Evolutionary conservation across 2,888 invertebrate species (phyloP).

Genomic region (Limnephilus marmoratus): DNA sequence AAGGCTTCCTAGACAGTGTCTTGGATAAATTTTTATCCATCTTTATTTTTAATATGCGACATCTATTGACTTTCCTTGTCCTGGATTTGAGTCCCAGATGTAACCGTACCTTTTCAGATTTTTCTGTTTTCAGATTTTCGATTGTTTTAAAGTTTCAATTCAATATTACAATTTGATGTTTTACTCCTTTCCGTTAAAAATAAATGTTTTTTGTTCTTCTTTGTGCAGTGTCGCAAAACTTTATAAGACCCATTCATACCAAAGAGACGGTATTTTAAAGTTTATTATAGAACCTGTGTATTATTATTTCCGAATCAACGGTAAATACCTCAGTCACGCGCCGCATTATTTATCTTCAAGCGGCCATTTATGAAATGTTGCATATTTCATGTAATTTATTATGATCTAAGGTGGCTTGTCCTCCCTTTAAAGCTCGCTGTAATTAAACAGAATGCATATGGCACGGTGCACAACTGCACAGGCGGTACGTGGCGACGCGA

Average conservation of each 20-base stretch:
- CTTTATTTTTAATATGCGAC: no score
- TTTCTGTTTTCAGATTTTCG: no score
- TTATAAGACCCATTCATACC: not conserved
- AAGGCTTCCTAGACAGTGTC: no score
- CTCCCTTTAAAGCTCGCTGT: not conserved
- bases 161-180: no score
- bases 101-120: no score
- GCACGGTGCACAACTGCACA: not conserved
- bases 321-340: not conserved
- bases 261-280: not conserved
- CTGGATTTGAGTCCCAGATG: no score
- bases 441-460: not conserved
- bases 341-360: not conserved
- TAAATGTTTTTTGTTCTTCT: not conserved
- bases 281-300: not conserved
- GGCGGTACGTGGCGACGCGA: not conserved
- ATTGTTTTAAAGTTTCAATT: no score
- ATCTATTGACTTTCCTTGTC: no score
- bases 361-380: conserved; percentile 2
- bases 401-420: not conserved
- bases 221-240: not conserved
- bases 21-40: no score
- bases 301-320: not conserved
- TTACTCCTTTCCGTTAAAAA: no score
- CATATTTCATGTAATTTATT: not conserved